These are phyloP conservation scores for Lytechinus variegatus DNA, from an alignment of 35 echinoderm and acorn worm species.

Conservation along the genomic window DNA sequence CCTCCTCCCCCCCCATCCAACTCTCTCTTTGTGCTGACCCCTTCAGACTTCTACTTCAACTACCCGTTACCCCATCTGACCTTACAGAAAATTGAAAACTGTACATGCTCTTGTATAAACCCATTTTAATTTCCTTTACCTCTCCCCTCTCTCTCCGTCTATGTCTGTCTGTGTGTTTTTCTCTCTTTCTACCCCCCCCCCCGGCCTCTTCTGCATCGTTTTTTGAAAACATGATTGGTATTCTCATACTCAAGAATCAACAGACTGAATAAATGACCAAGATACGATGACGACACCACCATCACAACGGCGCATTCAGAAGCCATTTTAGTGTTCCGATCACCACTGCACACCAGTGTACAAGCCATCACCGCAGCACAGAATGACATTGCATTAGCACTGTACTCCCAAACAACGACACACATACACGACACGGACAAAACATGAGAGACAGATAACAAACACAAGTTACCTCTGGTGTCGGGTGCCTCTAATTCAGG, in stretches of 20 bases:
- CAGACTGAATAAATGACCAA: not conserved
- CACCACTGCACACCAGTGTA: not conserved
- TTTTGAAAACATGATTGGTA: not conserved
- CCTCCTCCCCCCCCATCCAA: no score
- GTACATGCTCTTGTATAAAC: no score
- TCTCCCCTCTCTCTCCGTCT: not conserved
- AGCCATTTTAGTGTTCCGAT: not conserved
- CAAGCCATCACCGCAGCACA: not conserved
- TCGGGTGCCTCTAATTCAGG: not conserved
- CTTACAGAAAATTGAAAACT: no score
- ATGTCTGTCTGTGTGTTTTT: not conserved
- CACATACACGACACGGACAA: not conserved
- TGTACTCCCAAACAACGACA: not conserved
- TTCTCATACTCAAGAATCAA: not conserved
- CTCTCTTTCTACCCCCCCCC: no score
- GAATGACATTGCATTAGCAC: not conserved
- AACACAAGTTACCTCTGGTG: not conserved
- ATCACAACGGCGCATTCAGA: not conserved
- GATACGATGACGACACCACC: not conserved
- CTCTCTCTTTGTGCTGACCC: no score
- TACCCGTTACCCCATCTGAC: no score
- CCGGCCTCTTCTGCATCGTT: not conserved
- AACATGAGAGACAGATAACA: not conserved
- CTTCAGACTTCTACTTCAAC: no score
- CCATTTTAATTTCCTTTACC: not conserved